Evolutionary conservation across 2,113 vertebrate genomes (phyloP).

Genomic region (Phylloscopus whistleri): DNA sequence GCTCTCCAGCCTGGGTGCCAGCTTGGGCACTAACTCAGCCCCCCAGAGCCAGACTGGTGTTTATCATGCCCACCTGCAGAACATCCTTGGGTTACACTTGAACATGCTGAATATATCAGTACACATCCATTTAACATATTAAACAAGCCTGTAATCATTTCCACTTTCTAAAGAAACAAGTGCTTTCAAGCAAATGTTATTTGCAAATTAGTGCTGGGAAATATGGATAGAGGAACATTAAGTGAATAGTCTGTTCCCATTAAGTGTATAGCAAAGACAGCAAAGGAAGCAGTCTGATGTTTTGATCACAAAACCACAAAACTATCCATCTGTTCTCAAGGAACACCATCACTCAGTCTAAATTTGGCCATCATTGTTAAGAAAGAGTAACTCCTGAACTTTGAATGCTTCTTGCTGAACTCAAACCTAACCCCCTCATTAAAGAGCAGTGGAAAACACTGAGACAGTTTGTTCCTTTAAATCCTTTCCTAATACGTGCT

Average conservation of each 20-base stretch:
- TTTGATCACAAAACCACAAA: neutral
- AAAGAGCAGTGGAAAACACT: neutral
- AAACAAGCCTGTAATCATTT: neutral
- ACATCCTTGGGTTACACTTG: neutral
- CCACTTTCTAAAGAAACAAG: neutral
- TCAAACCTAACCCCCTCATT: neutral
- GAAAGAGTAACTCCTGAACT: neutral
- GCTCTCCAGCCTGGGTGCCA: neutral
- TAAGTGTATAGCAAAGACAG: neutral
- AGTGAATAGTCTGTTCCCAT: neutral
- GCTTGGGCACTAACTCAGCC: neutral
- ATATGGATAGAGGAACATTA: neutral
- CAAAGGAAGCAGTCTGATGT: neutral
- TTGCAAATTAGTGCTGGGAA: neutral
- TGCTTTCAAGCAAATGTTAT: neutral
- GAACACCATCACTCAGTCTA: neutral
- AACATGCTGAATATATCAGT: neutral
- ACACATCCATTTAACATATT: neutral
- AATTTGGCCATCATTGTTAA: neutral
- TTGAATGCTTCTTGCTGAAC: neutral
- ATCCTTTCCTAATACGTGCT: conserved; percentile 5
- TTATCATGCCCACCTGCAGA: neutral
- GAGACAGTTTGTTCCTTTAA: neutral
- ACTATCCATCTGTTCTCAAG: neutral
- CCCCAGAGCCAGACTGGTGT: neutral